Conservation (phyloP, 1,140 invertebrate genomes). For the Ylistrum balloti region DNA sequence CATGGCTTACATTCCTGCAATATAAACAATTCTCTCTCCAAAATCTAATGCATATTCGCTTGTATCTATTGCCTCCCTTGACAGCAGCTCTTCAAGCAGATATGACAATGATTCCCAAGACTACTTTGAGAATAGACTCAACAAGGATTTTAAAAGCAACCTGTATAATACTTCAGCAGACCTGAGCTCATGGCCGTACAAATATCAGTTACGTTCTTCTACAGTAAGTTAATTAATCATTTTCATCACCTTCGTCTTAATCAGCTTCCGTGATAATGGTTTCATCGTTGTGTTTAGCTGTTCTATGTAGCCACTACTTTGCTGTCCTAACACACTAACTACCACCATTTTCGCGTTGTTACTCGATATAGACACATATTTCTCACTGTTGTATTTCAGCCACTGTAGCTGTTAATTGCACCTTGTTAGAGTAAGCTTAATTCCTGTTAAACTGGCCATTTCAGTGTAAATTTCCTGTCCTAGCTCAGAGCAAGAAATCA, state of each 20-base stretch:
- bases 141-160: conserved; percentile 62
- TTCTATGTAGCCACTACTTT: conserved; percentile 5
- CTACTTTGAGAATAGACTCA: conserved; percentile 56
- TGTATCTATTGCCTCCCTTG: conserved; percentile 50
- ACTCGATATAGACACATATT: background rate
- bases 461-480: background rate
- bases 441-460: background rate
- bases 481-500: background rate
- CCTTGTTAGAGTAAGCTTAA: background rate
- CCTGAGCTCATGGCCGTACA: conserved; percentile 51
- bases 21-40: background rate
- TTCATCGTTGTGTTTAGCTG: conserved; percentile 8
- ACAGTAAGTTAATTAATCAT: conserved; percentile 54
- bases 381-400: background rate
- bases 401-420: background rate
- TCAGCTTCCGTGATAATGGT: conserved; percentile 7
- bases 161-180: conserved; percentile 60
- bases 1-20: conserved; percentile 25
- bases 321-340: background rate
- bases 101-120: conserved; percentile 55
- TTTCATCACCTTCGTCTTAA: conserved; percentile 26
- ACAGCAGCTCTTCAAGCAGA: conserved; percentile 51
- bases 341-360: background rate
- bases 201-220: conserved; percentile 52
- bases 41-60: conserved; percentile 35